phyloP scores from a whole-genome alignment of 64 coral and sea anemone species.

The Acropora yongei region DNA sequence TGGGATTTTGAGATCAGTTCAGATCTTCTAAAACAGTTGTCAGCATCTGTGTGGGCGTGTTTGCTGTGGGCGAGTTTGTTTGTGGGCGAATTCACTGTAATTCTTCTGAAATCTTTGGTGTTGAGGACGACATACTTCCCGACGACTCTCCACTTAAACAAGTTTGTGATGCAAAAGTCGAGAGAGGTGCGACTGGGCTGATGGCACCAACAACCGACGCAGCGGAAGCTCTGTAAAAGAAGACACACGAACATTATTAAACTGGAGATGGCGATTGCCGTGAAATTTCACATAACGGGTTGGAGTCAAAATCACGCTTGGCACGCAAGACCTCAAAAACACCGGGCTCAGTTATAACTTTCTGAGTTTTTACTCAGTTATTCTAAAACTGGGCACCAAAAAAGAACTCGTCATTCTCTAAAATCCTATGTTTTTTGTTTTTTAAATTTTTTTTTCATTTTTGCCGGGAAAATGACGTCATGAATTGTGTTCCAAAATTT shows the following conservation, averaged over 20 bases:
- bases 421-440: too few species aligned
- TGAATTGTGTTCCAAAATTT: too few species aligned
- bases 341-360: too few species aligned
- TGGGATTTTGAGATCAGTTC: neutral
- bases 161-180: neutral
- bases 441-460: too few species aligned
- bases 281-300: neutral
- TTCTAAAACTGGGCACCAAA: too few species aligned
- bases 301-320: slow-evolving; percentile 17
- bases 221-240: neutral
- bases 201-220: neutral
- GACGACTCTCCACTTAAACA: neutral
- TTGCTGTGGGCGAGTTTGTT: neutral
- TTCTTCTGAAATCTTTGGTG: neutral
- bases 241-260: neutral
- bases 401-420: too few species aligned
- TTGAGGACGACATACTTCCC: neutral
- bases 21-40: neutral
- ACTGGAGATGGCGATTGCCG: neutral
- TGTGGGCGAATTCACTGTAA: neutral
- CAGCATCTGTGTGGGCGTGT: neutral
- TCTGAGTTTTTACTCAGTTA: too few species aligned
- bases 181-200: neutral
- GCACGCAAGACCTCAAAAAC: too few species aligned
- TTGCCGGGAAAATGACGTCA: too few species aligned